Conservation (phyloP, 2,113 vertebrate genomes). For the Sinocyclocheilus anophthalmus region DNA sequence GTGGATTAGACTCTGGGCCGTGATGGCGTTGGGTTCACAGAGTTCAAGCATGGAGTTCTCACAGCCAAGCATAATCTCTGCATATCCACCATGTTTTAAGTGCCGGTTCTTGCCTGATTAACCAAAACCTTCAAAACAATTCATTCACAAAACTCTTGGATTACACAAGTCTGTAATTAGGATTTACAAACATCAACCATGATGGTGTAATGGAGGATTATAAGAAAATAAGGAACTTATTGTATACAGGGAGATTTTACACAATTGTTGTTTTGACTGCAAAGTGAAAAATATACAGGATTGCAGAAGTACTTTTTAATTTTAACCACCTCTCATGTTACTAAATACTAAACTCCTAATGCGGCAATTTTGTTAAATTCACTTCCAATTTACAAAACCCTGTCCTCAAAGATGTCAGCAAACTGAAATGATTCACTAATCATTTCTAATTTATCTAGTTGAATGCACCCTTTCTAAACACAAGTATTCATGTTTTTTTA, state of each 20-base stretch:
- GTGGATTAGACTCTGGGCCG: slow-evolving; percentile 66
- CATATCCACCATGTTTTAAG: slow-evolving; percentile 71
- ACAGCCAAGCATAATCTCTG: slow-evolving; percentile 72
- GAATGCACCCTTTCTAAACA: no score
- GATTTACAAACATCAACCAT: neutral
- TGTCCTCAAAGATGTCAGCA: no score
- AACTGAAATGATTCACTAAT: no score
- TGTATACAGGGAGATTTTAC: neutral
- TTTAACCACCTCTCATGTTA: neutral
- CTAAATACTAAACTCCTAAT: neutral
- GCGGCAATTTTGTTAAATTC: no score
- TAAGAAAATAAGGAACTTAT: neutral
- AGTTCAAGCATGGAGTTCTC: slow-evolving; percentile 65
- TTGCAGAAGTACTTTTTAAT: neutral
- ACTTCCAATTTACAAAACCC: no score
- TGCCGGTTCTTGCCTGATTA: slow-evolving; percentile 74
- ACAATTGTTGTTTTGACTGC: neutral
- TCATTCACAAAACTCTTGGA: slow-evolving; percentile 67
- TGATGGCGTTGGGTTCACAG: slow-evolving; percentile 58
- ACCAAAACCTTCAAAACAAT: slow-evolving; percentile 68
- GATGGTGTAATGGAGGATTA: neutral
- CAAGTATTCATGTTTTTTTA: no score
- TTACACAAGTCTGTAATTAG: slow-evolving; percentile 17
- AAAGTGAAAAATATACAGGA: neutral
- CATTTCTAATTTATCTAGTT: no score